Conservation (phyloP, 2,113 vertebrate species). For the Phycodurus eques region DNA sequence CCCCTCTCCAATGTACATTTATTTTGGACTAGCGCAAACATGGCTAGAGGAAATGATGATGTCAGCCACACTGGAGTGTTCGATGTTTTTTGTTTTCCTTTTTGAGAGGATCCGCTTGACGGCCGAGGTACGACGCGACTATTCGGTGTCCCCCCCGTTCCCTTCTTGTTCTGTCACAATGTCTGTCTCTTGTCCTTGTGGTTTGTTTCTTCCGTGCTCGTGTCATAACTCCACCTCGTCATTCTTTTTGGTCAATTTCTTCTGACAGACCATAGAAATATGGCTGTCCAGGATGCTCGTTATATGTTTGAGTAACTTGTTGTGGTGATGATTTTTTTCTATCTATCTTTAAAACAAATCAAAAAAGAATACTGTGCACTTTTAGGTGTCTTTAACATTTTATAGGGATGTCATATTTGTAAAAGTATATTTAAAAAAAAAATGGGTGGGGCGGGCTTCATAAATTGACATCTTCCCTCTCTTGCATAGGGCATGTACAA, state of each 20-base stretch:
- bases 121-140: conserved; percentile 45
- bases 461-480: conserved; percentile 69
- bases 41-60: conserved; percentile 42
- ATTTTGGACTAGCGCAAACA: conserved; percentile 19
- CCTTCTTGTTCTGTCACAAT: conserved; percentile 62
- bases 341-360: conserved; percentile 68
- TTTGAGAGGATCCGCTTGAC: conserved; percentile 53
- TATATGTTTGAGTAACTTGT: conserved; percentile 87
- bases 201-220: conserved; percentile 58
- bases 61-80: conserved; percentile 34
- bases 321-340: conserved; percentile 86
- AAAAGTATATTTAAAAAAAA: conserved; percentile 67
- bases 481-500: conserved; percentile 85
- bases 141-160: conserved; percentile 50
- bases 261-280: conserved; percentile 58
- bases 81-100: conserved; percentile 25
- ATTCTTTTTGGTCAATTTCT: conserved; percentile 49
- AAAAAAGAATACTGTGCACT: conserved; percentile 86
- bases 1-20: conserved; percentile 46
- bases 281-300: conserved; percentile 70
- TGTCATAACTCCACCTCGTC: conserved; percentile 51
- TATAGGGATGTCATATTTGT: conserved; percentile 92
- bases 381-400: conserved; percentile 89
- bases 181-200: conserved; percentile 61
- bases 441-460: conserved; percentile 7